Base-by-base conservation (phyloP, 2,113 vertebrate species). In the Clarias macrocephalus region DNA sequence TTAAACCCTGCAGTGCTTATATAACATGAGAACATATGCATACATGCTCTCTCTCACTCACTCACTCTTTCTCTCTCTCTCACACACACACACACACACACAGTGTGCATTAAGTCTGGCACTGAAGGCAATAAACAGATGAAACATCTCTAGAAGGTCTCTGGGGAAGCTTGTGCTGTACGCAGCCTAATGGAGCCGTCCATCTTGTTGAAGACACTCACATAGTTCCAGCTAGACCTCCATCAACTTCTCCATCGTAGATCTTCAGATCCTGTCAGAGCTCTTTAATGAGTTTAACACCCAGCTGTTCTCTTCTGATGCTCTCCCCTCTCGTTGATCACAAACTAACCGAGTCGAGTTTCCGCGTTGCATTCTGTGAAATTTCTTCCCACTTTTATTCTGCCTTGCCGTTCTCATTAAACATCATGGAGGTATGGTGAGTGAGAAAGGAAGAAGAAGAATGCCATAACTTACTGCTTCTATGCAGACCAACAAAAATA, bases 261-360 rank as follows among this genome's bases (percentile, higher is more conserved):
- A 59, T 80, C 79, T 80, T 23, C 23, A 11, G 56, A 37, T 60
- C 28, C 79, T 80, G 79, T 60, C 79, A 25, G 19, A 37, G 18
- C 79, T 60, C 56, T 19, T 21, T 80, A 60, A 80, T 37, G 57
- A 80, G 54, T 57, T 60, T 62, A 62, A 81, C 57, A 62, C 79
- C 57, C 28, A 60, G 57, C 42, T 12, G 4, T 60, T 54, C n/a
- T 18, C 52, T 56, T 56, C 52, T 79, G 25, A 52, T 15, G 25
- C 48, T 54, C 62, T 42, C 37, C 19, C 76, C 28, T 21, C 76
- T 59, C 3, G n/a, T 30, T 19, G n/a, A 48, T 73, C 48, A 54
- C 11, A 12, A 25, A 75, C 72, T 48, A 75, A 37, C 72, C 37
- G 10, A 75, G 72, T 48, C 5, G 13, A 28, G 25, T 9, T n/a